phyloP scores from a whole-genome alignment of 2,888 invertebrate species.

The Myopa testacea region DNA sequence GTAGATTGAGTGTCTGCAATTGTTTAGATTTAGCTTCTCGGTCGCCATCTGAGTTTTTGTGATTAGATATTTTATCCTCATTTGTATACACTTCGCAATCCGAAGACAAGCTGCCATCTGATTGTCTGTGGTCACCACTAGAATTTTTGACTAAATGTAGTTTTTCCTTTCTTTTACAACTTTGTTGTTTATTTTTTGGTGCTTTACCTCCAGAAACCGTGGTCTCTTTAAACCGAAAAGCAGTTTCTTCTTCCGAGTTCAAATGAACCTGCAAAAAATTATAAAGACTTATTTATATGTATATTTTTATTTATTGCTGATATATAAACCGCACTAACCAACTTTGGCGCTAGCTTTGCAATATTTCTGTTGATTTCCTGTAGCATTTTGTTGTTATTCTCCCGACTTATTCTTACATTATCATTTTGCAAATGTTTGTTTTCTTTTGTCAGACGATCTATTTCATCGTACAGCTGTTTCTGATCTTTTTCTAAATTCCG shows the following conservation, averaged over 20 bases:
- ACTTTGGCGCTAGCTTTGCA: slow-evolving; percentile 67
- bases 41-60: not conserved
- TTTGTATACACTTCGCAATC: slow-evolving; percentile 11
- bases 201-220: not conserved
- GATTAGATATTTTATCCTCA: not conserved
- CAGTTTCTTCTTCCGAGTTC: not conserved
- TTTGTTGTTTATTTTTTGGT: not conserved
- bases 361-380: slow-evolving; percentile 80
- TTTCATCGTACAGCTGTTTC: slow-evolving; percentile 73
- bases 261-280: too few relatives aligned
- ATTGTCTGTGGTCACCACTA: not conserved
- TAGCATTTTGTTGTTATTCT: slow-evolving; percentile 79
- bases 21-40: slow-evolving; percentile 11
- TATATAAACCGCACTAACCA: slow-evolving; percentile 50
- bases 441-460: slow-evolving; percentile 77
- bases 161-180: not conserved
- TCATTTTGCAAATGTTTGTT: slow-evolving; percentile 75
- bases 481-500: slow-evolving; percentile 80
- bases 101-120: slow-evolving; percentile 7
- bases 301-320: too few relatives aligned
- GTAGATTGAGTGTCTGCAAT: not conserved
- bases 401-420: slow-evolving; percentile 71
- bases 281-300: too few relatives aligned
- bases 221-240: not conserved
- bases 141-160: not conserved